These are phyloP conservation scores for Schizotus pectinicornis DNA, from an alignment of 2,888 invertebrate genomes.

Conservation along the genomic window DNA sequence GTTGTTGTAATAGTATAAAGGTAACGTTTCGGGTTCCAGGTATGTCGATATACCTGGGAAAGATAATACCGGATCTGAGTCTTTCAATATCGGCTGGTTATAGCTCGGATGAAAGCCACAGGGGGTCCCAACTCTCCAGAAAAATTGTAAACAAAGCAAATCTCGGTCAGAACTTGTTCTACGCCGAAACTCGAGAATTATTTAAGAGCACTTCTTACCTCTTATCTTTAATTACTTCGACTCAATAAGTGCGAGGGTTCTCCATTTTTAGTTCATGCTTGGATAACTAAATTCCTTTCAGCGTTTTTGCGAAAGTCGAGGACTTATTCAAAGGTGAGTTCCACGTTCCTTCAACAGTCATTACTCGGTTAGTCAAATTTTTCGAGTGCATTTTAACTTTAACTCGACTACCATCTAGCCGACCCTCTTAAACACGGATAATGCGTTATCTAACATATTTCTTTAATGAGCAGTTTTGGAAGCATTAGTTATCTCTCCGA, in stretches of 20 bases:
- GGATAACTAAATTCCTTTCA: neutral
- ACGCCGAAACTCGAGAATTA: constrained; percentile 11
- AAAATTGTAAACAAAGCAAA: constrained; percentile 29
- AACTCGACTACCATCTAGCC: constrained; percentile 18
- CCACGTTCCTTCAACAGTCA: neutral
- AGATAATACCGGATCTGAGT: constrained; percentile 37
- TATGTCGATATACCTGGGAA: constrained; percentile 38
- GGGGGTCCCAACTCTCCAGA: constrained; percentile 24
- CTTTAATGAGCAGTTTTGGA: constrained; percentile 34
- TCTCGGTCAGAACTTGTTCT: constrained; percentile 25
- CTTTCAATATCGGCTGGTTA: constrained; percentile 36
- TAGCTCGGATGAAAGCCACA: constrained; percentile 28
- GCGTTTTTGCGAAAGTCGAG: neutral
- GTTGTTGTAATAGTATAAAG: constrained; percentile 37
- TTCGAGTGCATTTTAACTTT: constrained; percentile 15
- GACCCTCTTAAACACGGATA: constrained; percentile 29
- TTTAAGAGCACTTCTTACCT: neutral
- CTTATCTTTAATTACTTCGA: constrained; percentile 9
- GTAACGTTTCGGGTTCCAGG: constrained; percentile 32
- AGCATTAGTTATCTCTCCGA: constrained; percentile 31
- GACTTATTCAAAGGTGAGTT: neutral
- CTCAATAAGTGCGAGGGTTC: no score
- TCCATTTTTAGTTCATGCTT: no score
- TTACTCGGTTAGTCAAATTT: constrained; percentile 1
- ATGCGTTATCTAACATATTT: constrained; percentile 35